Conservation (phyloP, 2,888 invertebrate genomes). For the Rapana venosa region DNA sequence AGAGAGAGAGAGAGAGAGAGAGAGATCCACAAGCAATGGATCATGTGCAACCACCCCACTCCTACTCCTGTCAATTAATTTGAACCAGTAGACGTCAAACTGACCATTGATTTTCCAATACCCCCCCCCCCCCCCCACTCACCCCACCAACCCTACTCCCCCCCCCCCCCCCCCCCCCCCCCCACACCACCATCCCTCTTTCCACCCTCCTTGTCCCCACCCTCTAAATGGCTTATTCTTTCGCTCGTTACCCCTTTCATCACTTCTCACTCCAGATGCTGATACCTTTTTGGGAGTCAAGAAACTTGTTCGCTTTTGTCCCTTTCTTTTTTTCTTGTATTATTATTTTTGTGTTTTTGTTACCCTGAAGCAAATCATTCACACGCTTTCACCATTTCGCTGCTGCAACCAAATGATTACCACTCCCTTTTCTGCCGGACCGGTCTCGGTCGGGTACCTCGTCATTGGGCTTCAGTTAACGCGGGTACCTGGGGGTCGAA, state of each 20-base stretch:
- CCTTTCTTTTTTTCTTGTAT: neutral
- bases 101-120: no score
- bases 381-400: neutral
- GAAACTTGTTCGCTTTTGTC: neutral
- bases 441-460: neutral
- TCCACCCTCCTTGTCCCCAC: neutral
- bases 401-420: neutral
- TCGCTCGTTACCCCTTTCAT: neutral
- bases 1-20: neutral
- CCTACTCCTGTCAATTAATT: no score
- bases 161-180: neutral
- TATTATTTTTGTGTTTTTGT: neutral
- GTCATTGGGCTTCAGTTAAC: conserved; percentile 14
- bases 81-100: no score
- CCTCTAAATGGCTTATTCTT: neutral
- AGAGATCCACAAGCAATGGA: neutral
- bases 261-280: neutral
- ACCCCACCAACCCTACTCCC: neutral
- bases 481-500: conserved; percentile 14
- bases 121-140: neutral
- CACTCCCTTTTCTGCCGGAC: neutral
- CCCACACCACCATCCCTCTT: neutral
- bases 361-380: neutral
- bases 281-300: no score
- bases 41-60: no score